Evolutionary conservation across 2,888 invertebrate genomes (phyloP), one percentile per base, ranked within the genome.

Genomic region (Apamea sordens): DNA sequence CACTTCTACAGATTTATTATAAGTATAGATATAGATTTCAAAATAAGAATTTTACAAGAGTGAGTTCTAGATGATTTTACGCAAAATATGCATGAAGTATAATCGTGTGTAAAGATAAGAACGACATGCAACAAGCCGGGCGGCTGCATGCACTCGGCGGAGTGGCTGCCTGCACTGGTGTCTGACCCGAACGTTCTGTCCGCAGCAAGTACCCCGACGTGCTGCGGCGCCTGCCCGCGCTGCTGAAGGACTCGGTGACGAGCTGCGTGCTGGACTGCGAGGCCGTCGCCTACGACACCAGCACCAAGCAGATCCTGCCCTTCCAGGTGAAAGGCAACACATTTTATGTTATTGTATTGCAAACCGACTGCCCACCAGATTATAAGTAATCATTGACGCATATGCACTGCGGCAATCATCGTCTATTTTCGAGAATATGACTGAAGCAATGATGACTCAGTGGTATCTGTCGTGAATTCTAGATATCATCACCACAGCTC

Each of bases 201-300:
- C n/a, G 36, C 91, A 96, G 98, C 77, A 99, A 99, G 94, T 99
- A 99, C 97, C 99, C 99, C 0, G 99, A 99, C 96, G 97, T 99
- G 63, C 98, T 99, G 86, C 95, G 97, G 0, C 94, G 96, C 3
- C 97, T 99, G 89, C 96, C 97, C 41, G 92, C 96, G 44, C 97
- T 98, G 73, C 95, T 97, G 86, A 95, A 94, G 77, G 94, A 94
- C 0, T 88, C 91, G 0, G 98, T 99, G 0, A 95, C 96, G 69
- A 98, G 98, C 56, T 99, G 99, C 93, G 98, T 99, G 90, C 95
- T 99, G 80, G 99, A 99, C 96, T 98, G 99, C 85, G 99, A 99
- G 97, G 99, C 99, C 8, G 99, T 99, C 2, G 99, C 99, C 0
- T 99, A 99, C 98, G 99, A 99, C 95, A 96, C 97, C 3, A 98